phyloP scores from a whole-genome alignment of 2,888 invertebrate species.

The Fabriciana adippe region DNA sequence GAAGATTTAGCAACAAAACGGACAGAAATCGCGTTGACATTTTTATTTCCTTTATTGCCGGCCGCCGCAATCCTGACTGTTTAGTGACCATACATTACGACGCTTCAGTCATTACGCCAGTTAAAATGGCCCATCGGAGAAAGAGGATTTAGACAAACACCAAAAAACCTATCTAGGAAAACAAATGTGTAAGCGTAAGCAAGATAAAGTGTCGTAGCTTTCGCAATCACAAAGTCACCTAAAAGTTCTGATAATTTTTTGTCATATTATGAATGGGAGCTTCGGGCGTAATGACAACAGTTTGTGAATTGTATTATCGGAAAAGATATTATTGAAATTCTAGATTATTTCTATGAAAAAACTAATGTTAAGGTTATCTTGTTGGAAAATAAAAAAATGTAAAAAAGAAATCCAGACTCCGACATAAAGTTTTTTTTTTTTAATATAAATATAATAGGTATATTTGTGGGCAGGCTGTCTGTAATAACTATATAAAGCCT shows the following conservation, averaged over 20 bases:
- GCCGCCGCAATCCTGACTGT: slow-evolving; percentile 5
- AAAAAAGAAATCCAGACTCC: too few species aligned
- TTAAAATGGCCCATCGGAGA: slow-evolving; percentile 19
- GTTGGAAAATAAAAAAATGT: too few species aligned
- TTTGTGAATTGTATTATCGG: too few species aligned
- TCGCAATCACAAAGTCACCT: slow-evolving; percentile 6
- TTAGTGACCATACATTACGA: slow-evolving; percentile 22
- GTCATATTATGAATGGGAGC: too few species aligned
- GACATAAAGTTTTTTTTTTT: too few species aligned
- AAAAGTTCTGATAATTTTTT: neutral
- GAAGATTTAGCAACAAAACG: neutral
- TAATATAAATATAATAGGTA: too few species aligned
- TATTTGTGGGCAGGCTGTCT: too few species aligned
- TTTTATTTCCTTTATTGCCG: slow-evolving; percentile 18
- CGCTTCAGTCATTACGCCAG: slow-evolving; percentile 24
- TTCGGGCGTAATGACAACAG: too few species aligned
- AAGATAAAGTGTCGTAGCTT: slow-evolving; percentile 7
- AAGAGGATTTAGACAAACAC: slow-evolving; percentile 13
- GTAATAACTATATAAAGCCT: too few species aligned
- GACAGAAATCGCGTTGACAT: slow-evolving; percentile 8
- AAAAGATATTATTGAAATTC: too few species aligned
- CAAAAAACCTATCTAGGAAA: slow-evolving; percentile 24
- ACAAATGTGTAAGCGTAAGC: slow-evolving; percentile 18
- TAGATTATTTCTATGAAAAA: too few species aligned
- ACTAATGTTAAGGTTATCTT: too few species aligned